Evolutionary conservation across 1,140 invertebrate species (phyloP).

Genomic region (Temnothorax nylanderi): DNA sequence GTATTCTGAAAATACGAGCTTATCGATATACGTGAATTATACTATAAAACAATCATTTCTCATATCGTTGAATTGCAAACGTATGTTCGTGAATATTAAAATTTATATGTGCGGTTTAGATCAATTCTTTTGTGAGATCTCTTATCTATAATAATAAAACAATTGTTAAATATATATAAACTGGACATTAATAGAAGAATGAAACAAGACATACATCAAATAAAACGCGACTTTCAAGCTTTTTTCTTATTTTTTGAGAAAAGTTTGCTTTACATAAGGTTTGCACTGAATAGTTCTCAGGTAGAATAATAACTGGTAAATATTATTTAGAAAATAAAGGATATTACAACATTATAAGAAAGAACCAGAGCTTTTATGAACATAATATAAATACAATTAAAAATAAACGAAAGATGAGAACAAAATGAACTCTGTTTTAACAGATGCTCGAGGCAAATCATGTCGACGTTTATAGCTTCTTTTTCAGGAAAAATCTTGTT

Average conservation of each 20-base stretch:
- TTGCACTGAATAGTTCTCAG: background rate
- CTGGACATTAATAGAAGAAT: background rate
- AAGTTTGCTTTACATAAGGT: background rate
- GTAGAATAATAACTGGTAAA: background rate
- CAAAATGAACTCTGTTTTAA: background rate
- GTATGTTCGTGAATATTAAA: background rate
- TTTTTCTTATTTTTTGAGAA: background rate
- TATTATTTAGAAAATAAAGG: constrained; percentile 5
- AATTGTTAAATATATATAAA: background rate
- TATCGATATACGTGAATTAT: background rate
- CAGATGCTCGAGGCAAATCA: background rate
- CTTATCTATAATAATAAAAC: background rate
- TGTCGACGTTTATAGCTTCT: background rate
- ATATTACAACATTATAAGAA: background rate
- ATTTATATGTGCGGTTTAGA: background rate
- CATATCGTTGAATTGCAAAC: background rate
- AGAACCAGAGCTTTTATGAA: background rate
- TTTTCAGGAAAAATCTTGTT: background rate
- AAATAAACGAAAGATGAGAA: background rate
- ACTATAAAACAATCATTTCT: background rate
- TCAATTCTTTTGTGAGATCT: background rate
- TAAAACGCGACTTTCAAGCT: background rate
- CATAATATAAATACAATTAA: background rate
- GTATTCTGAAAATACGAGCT: constrained; percentile 5
- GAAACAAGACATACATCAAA: background rate